phyloP scores from a whole-genome alignment of 2,888 invertebrate species.

The Prosapia bicincta region DNA sequence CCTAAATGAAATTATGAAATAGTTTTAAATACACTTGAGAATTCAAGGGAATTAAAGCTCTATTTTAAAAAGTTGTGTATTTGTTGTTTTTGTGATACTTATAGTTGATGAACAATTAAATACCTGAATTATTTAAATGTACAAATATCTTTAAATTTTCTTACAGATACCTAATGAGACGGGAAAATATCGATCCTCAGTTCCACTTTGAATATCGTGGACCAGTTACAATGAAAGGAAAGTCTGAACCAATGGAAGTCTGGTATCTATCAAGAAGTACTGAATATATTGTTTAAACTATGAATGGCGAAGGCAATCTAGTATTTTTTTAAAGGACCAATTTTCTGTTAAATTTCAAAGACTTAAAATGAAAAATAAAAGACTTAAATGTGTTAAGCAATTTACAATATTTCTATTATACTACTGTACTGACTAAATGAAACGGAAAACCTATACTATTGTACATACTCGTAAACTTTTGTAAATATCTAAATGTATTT shows the following conservation, averaged over 20 bases:
- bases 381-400: background rate
- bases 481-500: background rate
- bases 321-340: background rate
- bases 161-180: slow-evolving; percentile 73
- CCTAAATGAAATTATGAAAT: too few species aligned
- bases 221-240: slow-evolving; percentile 89
- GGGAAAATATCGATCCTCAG: slow-evolving; percentile 79
- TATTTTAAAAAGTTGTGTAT: too few species aligned
- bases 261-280: slow-evolving; percentile 69
- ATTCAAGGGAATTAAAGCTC: too few species aligned
- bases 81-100: too few species aligned
- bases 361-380: background rate
- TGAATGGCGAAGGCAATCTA: background rate
- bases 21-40: too few species aligned
- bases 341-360: background rate
- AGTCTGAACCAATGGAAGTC: slow-evolving; percentile 90
- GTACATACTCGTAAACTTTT: background rate
- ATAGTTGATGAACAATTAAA: too few species aligned
- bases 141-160: too few species aligned
- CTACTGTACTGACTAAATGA: background rate
- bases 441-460: background rate
- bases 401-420: background rate
- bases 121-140: too few species aligned
- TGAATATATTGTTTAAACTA: slow-evolving; percentile 26
- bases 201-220: slow-evolving; percentile 84